Evolutionary conservation across 2,797 vertebrate genomes (phyloP), one percentile per base, ranked within the genome.

Genomic region (Myotis vivesi): DNA sequence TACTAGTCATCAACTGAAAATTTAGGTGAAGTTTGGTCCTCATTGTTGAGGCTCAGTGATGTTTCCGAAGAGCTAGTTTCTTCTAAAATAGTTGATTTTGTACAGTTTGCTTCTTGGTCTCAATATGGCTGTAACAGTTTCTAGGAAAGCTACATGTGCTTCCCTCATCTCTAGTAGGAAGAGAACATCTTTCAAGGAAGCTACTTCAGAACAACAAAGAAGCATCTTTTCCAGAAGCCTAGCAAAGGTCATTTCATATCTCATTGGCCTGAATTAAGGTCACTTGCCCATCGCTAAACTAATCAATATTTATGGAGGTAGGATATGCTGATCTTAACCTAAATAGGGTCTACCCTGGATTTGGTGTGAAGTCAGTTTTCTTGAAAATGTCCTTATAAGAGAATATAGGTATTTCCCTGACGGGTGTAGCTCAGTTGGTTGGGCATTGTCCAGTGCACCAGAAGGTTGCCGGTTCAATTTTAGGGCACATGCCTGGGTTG

Each of bases 61-160:
- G 17, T 71, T 84, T 84, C 53, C 46, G 69, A 88, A 72, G 51
- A 49, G 36, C 22, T 87, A 23, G 33, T 81, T 95, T 93, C 77
- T 92, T 86, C 51, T 83, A 88, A 91, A 93, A 84, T 69, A 91
- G 11, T 83, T 93, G 46, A 17, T 57, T 93, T 94, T 53, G 71
- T 68, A 7, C 79, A 53, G 5, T 71, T 28, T 89, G 15, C 22
- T 92, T 16, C 23, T 83, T 53, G 11, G 64, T 68, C 55, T 87
- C 38, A 57, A 10, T 51, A 30, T 46, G 49, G 8, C 36, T 62
- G 11, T 28, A 33, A 77, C 3, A 9, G 30, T 76, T 92, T 79
- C 82, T 89, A 62, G 55, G 20, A 89, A 25, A 8, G 53, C 23
- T 79, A 19, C 28, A 33, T 55, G 36, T 64, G 46, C 28, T 92